Base-by-base conservation (phyloP, 2,888 invertebrate genomes). In the Cosmorhoe ocellata region DNA sequence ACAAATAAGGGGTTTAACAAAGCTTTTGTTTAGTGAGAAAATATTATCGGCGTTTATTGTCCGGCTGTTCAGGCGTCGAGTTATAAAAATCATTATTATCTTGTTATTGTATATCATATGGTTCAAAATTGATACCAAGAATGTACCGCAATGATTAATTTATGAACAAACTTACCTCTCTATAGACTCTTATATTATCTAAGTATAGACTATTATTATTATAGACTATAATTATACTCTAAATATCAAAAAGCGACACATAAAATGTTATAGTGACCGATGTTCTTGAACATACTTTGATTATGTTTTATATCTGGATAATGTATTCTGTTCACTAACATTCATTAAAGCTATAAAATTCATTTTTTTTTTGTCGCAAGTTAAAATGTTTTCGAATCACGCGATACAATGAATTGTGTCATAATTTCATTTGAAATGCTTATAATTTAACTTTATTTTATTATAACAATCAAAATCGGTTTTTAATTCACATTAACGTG, bases 11-110 rank as follows among this genome's bases (percentile, higher is more conserved):
- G 31, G 27, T 36, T 45, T 40, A 46, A 47, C 51, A 51, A 51
- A 41, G 31, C 33, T 47, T 32, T 42, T 56, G 45, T 47, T 58
- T 54, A 54, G 50, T 43, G 10, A 46, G 46, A 49, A 43, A 56
- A 54, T 41, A 38, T 45, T 52, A 48, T 55, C 41, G 32, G 12
- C 44, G 57, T 59, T 55, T 39, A 30, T 39, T 50, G 47, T 37
- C 38, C 10, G 36, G 44, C 34, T 56, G 40, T 58, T 59, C 4
- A 18, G 4, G 18, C 18, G 4, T 4, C 18, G 18, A 3, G 18
- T 18, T 18, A 18, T n/a, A n/a, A n/a, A n/a, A n/a, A n/a, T n/a
- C n/a, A n/a, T n/a, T n/a, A n/a, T n/a, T n/a, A n/a, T n/a, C n/a
- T n/a, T n/a, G n/a, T n/a, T n/a, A n/a, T n/a, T n/a, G n/a, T n/a